Percentiles rank a stretch among this genome's conserved stretches.
phyloP scores from a whole-genome alignment of 1,140 invertebrate genomes.

The Megathymus violae region DNA sequence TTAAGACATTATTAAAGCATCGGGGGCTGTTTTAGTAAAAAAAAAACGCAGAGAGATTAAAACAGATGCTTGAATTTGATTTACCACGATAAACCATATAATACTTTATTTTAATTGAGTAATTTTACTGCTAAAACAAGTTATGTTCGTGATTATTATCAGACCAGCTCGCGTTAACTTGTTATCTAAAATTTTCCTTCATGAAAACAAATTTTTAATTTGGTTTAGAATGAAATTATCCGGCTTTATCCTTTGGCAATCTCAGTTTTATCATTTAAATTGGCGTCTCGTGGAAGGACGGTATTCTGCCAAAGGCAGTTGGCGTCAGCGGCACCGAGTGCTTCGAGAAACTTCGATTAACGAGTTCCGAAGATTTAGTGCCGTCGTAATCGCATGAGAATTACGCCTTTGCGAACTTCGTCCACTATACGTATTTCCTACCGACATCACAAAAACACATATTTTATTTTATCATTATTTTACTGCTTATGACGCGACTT shows the following conservation, averaged over 20 bases:
- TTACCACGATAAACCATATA: too few species aligned
- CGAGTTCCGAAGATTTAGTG: conserved; percentile 76
- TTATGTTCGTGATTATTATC: too few species aligned
- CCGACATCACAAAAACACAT: neutral
- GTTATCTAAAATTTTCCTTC: neutral
- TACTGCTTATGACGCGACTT: too few species aligned
- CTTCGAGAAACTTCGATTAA: conserved; percentile 76
- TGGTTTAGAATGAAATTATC: neutral
- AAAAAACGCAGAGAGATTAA: too few species aligned
- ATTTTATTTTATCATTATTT: neutral
- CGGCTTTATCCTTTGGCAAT: neutral
- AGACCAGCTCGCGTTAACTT: too few species aligned
- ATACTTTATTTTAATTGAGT: too few species aligned
- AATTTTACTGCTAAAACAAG: too few species aligned
- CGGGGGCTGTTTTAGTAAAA: too few species aligned
- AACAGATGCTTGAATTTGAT: too few species aligned
- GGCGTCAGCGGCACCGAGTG: conserved; percentile 66
- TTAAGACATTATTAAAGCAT: too few species aligned
- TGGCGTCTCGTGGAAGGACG: conserved; percentile 53
- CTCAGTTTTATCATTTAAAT: conserved; percentile 71
- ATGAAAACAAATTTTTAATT: neutral
- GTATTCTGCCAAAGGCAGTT: conserved; percentile 68
- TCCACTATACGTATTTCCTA: conserved; percentile 41
- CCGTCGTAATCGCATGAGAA: conserved; percentile 67
- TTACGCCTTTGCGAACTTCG: conserved; percentile 59